Base-by-base conservation (phyloP, 2,888 invertebrate species). In the Protophormia terraenovae region DNA sequence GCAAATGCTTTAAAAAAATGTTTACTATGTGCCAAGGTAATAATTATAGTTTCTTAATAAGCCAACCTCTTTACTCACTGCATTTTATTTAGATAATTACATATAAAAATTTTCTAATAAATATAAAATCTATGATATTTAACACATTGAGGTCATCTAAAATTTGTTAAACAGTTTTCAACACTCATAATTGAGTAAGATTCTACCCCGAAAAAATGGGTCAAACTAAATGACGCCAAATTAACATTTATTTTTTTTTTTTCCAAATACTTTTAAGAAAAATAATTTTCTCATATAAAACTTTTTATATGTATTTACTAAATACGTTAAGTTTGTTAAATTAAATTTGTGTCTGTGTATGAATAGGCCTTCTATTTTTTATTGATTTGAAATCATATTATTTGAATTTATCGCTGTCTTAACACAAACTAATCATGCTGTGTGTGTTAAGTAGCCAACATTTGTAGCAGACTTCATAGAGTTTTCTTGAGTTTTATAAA, bases 401-500 rank as follows among this genome's bases (percentile, higher is more conserved):
- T 71, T 78, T 78, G 50, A 73, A 83, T 83, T 79, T 84, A 80
- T 84, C 62, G 67, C 60, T 64, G 75, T 64, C 75, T 76, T 53
- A 76, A 66, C 69, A 76, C 58, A 76, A 75, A 76, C 84, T 71
- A 66, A 76, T 84, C 84, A 84, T 38, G 84, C 84, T 84, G 84
- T 76, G 69, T 71, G 69, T 76, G 82, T 66, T 84, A 71, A 79
- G 73, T 75, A 83, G 83, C 75, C 29, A 69, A 29, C 62, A 64
- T 72, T 71, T 77, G 32, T 62, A n/a, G 64, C 67, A 69, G 73
- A 60, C 24, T 78, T 66, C 53, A 71, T 50, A 41, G 27, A 58
- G 60, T 38, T 76, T 53, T 71, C 55, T 58, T 62, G 27, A 53
- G 69, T 38, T 47, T 45, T 83, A 24, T 72, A n/a, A n/a, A n/a